Evolutionary conservation across 2,888 invertebrate species (phyloP), one percentile per base, ranked within the genome.

Genomic region (Tubulanus polymorphus): DNA sequence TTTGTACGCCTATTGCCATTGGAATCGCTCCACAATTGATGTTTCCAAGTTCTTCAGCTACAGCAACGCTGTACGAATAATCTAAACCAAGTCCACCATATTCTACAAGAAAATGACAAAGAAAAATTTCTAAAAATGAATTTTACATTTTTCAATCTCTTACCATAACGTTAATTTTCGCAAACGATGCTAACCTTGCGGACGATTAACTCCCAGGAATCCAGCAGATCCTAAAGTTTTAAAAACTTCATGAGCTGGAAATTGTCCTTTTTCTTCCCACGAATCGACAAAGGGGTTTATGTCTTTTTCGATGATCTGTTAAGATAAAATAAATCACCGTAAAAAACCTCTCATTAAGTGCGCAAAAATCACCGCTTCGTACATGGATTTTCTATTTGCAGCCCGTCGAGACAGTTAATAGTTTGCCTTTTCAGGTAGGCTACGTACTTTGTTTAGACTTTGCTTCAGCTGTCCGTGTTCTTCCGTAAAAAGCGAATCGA

Each of bases 51-150:
- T 81, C 82, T 67, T 84, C 84, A 23, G 81, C 76, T 28, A 82
- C 74, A 2, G 84, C 84, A 15, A 83, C 69, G 53, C 78, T 77
- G 70, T 81, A 84, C 25, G 81, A 78, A 69, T 80, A 84, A 68
- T 83, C 83, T 56, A 84, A 70, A 1, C 83, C 84, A 37, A 83
- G 70, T 2, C 84, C 84, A 27, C 83, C 83, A 73, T 82, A 83
- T 59, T 82, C 83, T 82, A 65, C 26, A 68, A 63, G 59, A 15
- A 58, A 28, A 37, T 48, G 60, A 26, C 5, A n/a, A 35, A 35
- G 26, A 30, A 12, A 37, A 27, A 28, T 30, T n/a, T n/a, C n/a
- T n/a, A n/a, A n/a, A n/a, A n/a, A n/a, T n/a, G n/a, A n/a, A n/a
- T n/a, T n/a, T n/a, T n/a, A n/a, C n/a, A n/a, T n/a, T n/a, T n/a